These are phyloP conservation scores for Cygnus olor DNA, from an alignment of 2,797 vertebrate genomes.

Conservation along the genomic window DNA sequence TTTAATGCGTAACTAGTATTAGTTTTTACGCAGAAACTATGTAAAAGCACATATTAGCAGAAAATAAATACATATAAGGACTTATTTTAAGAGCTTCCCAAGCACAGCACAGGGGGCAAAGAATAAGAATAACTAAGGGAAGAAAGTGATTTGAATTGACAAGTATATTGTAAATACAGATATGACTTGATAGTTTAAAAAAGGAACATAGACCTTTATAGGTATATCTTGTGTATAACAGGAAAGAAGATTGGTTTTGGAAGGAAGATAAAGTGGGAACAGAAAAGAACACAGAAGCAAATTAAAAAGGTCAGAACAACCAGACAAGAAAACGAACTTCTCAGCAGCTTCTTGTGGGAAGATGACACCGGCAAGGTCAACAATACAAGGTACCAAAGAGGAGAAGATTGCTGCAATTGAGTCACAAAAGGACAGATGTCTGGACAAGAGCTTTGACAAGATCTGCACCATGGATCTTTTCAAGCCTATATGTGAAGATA, in stretches of 20 bases:
- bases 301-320: slow-evolving; percentile 30
- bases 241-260: slow-evolving; percentile 24
- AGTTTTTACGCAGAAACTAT: background rate
- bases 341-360: slow-evolving; percentile 38
- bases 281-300: slow-evolving; percentile 12
- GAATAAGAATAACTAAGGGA: background rate
- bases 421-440: background rate
- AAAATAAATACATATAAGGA: slow-evolving; percentile 13
- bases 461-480: background rate
- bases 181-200: background rate
- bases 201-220: background rate
- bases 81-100: background rate
- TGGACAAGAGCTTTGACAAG: background rate
- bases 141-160: slow-evolving; percentile 19
- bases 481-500: background rate
- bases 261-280: slow-evolving; percentile 13
- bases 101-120: background rate
- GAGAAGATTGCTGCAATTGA: background rate
- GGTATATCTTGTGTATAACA: background rate
- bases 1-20: background rate
- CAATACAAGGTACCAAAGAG: background rate
- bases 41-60: background rate
- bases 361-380: slow-evolving; percentile 1
- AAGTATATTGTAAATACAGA: background rate
- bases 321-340: slow-evolving; percentile 14